Base-by-base conservation (phyloP, 1,140 invertebrate species). In the Zelostemma sp. region DNA sequence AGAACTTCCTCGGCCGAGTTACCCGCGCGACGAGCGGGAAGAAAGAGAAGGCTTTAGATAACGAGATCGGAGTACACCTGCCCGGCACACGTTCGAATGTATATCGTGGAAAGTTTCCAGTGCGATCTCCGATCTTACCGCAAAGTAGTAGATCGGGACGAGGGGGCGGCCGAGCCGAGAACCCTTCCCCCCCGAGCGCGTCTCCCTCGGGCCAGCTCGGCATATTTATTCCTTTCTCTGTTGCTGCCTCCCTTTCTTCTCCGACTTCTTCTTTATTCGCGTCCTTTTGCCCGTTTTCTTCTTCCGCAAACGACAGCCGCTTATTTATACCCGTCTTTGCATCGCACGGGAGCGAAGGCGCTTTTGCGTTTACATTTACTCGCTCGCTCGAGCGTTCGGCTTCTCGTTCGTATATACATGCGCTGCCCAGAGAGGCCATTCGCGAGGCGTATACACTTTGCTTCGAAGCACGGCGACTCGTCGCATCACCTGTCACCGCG, bases 301-400 rank as follows among this genome's bases (percentile, higher is more conserved):
- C 80, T 84, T 83, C 82, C 81, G 83, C 82, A 85, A 84, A 82
- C 80, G 83, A 84, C 82, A 85, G 83, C 79, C 82, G 79, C 80
- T 85, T 85, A 85, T 85, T 85, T 85, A 85, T 85, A 85, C 80
- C 80, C 78, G 79, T 81, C 82, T 84, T 84, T 83, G 81, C 81
- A 85, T 85, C 79, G 81, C 76, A 78, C 78, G 43, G 76, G 77
- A 79, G 76, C 78, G 74, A 69, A 74, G 70, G 68, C 74, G 64
- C 73, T 77, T 75, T 75, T 73, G 75, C 74, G 74, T 76, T 78
- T 76, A 76, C 79, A 74, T 81, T 78, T 74, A 73, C 72, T 73
- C 68, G 71, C 72, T 70, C 31, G 67, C 28, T 54, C 58, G 54
- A 65, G 74, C 72, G 54, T 58, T 65, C 72, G 74, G 63, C 62